A percentile compares a stretch with the other conserved stretches of the same genome.
These are phyloP conservation scores for Crioceris asparagi DNA, from an alignment of 2,888 invertebrate species.

Conservation along the genomic window DNA sequence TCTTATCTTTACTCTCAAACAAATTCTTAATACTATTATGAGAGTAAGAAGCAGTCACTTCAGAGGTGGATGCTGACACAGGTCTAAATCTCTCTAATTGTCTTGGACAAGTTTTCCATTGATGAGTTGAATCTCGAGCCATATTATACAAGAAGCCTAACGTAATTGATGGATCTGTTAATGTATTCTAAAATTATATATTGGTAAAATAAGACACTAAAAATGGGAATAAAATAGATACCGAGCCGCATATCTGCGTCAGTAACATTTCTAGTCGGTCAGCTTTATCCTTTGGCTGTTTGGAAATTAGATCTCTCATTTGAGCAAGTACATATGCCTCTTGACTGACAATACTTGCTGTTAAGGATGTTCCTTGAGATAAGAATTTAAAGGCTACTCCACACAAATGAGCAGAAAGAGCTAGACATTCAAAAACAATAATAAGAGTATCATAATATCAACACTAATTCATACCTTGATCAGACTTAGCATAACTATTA, in stretches of 20 bases:
- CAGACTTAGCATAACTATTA: conserved; percentile 30
- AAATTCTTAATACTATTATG: conserved; percentile 27
- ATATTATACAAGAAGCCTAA: too few relatives aligned
- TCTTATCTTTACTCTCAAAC: conserved; percentile 20
- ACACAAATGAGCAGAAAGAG: conserved; percentile 1
- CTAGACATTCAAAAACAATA: conserved; percentile 7
- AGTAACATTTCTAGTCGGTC: conserved; percentile 33
- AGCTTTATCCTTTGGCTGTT: conserved; percentile 24
- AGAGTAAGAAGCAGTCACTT: conserved; percentile 23
- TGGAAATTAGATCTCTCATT: conserved; percentile 23
- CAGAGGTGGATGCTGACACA: conserved; percentile 21
- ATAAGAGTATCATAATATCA: not conserved
- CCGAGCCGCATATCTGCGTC: conserved; percentile 30
- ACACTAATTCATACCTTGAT: conserved; percentile 22
- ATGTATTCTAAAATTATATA: not conserved
- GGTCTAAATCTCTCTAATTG: conserved; percentile 27
- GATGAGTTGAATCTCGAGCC: too few relatives aligned
- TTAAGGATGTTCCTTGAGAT: conserved; percentile 16
- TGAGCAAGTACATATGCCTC: conserved; percentile 27
- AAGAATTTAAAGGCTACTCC: conserved; percentile 26
- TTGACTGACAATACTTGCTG: conserved; percentile 20
- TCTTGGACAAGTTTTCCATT: too few relatives aligned
- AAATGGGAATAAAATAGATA: conserved; percentile 16
- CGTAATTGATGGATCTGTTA: not conserved
- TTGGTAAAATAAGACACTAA: not conserved